Evolutionary conservation across 2,113 vertebrate genomes (phyloP).

Genomic region (Urocitellus parryii): DNA sequence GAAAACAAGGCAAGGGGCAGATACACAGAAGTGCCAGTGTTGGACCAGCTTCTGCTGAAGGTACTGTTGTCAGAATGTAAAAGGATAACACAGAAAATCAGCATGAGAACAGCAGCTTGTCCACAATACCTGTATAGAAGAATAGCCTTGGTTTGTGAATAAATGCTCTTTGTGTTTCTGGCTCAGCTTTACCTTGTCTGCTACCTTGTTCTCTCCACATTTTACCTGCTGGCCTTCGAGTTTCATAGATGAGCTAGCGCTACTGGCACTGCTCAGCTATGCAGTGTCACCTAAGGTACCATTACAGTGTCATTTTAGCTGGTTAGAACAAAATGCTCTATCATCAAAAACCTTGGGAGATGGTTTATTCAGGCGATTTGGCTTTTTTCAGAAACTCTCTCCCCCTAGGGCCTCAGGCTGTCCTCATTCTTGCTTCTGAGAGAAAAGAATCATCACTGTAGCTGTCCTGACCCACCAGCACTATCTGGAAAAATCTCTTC

Average conservation of each 20-base stretch:
- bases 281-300: conserved; percentile 19
- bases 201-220: conserved; percentile 66
- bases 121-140: conserved; percentile 63
- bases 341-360: background rate
- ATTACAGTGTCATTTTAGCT: conserved; percentile 3
- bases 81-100: conserved; percentile 67
- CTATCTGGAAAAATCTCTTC: background rate
- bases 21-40: background rate
- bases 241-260: conserved; percentile 54
- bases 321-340: conserved; percentile 60
- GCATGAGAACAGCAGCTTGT: conserved; percentile 51
- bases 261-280: background rate
- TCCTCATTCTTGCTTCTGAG: background rate
- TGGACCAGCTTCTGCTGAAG: background rate
- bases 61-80: conserved; percentile 25
- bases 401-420: background rate
- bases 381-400: conserved; percentile 9
- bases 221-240: conserved; percentile 81
- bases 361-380: conserved; percentile 6
- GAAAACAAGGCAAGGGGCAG: conserved; percentile 44
- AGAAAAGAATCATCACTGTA: background rate
- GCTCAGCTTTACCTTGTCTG: conserved; percentile 63
- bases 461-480: background rate
- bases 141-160: conserved; percentile 61
- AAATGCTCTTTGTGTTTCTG: conserved; percentile 74